Base-by-base conservation (phyloP, 2,113 vertebrate species). In the Engraulis encrasicolus region DNA sequence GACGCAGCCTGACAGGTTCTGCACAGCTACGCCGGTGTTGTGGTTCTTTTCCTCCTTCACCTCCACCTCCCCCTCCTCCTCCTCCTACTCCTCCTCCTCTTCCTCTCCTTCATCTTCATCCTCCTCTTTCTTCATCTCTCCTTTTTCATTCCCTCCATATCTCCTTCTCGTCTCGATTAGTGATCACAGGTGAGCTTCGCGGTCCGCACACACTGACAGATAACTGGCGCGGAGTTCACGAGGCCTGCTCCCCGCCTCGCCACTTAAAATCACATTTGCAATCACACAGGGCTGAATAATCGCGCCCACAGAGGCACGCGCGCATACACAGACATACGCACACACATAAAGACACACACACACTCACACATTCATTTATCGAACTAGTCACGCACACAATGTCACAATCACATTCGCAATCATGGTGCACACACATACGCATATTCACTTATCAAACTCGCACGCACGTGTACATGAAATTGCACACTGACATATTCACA, bases 131-230 rank as follows among this genome's bases (percentile, higher is more conserved):
- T 45, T 9, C 9, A 3, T 5, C 9, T 9, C 9, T 9, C 83
- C 74, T 50, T 34, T 85, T 85, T 71, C 78, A 40, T 74, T 71
- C 40, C 81, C 36, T 81, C 66, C 38, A 7, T 34, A 49, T 79
- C 74, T 66, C 40, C 83, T 9, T 9, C 40, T 45, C 40, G n/a
- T 83, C 78, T 81, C 83, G 54, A n/a, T 84, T 84, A 80, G 79
- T 86, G 85, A 86, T 84, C 81, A 83, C 54, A 78, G 34, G 34
- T 87, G 79, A 81, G 66, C 49, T 45, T 1, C 58, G 40, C 40
- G 9, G 40, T 52, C 78, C 74, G 11, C 1, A 17, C 27, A 17
- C 27, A 23, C 45, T 81, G 77, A 83, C 36, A 85, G 81, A 85
- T 58, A 88, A 86, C 81, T 78, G 66, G 50, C 79, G 23, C 27